Evolutionary conservation across 2,797 vertebrate species (phyloP).

Genomic region (Kryptolebias ocellatus): DNA sequence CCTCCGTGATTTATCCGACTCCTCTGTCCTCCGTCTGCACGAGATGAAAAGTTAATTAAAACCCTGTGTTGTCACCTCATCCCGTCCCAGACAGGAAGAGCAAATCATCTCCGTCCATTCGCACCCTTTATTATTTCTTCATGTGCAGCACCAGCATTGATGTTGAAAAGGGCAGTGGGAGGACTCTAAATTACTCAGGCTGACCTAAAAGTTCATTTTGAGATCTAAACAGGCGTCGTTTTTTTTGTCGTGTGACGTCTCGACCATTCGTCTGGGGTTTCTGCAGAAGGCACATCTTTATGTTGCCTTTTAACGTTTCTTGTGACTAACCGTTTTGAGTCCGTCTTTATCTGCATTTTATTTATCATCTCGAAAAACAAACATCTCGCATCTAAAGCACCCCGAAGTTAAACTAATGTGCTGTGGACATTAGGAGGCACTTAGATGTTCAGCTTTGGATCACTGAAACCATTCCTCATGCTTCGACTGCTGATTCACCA

Average conservation of each 20-base stretch:
- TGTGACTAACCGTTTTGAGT: slow-evolving; percentile 5
- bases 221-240: neutral
- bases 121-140: slow-evolving; percentile 66
- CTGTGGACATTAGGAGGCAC: slow-evolving; percentile 29
- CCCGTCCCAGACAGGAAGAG: slow-evolving; percentile 57
- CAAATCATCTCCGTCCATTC: slow-evolving; percentile 74
- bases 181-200: slow-evolving; percentile 17
- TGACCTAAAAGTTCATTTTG: slow-evolving; percentile 22
- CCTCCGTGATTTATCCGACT: slow-evolving; percentile 75
- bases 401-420: slow-evolving; percentile 12
- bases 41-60: slow-evolving; percentile 79
- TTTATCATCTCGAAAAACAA: slow-evolving; percentile 22
- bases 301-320: neutral
- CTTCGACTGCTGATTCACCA: slow-evolving; percentile 72
- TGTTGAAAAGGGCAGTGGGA: slow-evolving; percentile 28
- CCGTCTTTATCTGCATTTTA: slow-evolving; percentile 17
- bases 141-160: slow-evolving; percentile 50
- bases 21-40: slow-evolving; percentile 65
- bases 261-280: no score
- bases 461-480: slow-evolving; percentile 54
- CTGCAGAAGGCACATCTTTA: neutral
- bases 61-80: slow-evolving; percentile 61
- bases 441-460: slow-evolving; percentile 47
- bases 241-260: neutral
- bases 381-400: slow-evolving; percentile 7